phyloP scores from a whole-genome alignment of 1,140 invertebrate genomes.

The Platorchestia sp. region DNA sequence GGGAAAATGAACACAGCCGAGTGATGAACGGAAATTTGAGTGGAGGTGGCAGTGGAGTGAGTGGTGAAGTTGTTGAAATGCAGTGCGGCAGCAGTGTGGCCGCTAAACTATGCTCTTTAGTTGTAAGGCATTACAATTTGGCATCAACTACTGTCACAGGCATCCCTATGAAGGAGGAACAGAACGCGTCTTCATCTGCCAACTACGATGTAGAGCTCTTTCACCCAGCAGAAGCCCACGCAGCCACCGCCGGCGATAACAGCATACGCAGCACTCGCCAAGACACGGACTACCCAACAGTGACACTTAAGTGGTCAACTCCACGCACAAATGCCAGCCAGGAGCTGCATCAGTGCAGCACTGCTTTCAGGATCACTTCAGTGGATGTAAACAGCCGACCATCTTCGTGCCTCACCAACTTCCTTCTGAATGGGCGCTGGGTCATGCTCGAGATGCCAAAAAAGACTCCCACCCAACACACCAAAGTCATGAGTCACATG shows the following conservation, averaged over 20 bases:
- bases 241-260: constrained; percentile 72
- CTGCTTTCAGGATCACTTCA: constrained; percentile 91
- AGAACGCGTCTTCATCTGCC: constrained; percentile 96
- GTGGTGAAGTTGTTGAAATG: constrained; percentile 72
- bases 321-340: constrained; percentile 85
- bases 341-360: constrained; percentile 84
- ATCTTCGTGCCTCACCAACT: constrained; percentile 96
- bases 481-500: constrained; percentile 92
- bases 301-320: constrained; percentile 96
- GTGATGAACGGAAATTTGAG: constrained; percentile 65
- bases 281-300: constrained; percentile 80
- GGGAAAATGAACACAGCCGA: constrained; percentile 65
- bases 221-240: constrained; percentile 87
- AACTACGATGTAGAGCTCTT: constrained; percentile 98
- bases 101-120: constrained; percentile 79
- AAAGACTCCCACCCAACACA: constrained; percentile 76
- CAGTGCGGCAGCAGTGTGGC: constrained; percentile 74
- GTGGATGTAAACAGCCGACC: constrained; percentile 95
- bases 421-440: constrained; percentile 91
- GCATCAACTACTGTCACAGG: constrained; percentile 96
- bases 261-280: constrained; percentile 75
- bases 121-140: constrained; percentile 85
- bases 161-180: constrained; percentile 99
- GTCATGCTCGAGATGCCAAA: constrained; percentile 94
- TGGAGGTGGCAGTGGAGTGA: constrained; percentile 69